Conservation (phyloP, 1,140 invertebrate genomes). For the Drosophila orena region DNA sequence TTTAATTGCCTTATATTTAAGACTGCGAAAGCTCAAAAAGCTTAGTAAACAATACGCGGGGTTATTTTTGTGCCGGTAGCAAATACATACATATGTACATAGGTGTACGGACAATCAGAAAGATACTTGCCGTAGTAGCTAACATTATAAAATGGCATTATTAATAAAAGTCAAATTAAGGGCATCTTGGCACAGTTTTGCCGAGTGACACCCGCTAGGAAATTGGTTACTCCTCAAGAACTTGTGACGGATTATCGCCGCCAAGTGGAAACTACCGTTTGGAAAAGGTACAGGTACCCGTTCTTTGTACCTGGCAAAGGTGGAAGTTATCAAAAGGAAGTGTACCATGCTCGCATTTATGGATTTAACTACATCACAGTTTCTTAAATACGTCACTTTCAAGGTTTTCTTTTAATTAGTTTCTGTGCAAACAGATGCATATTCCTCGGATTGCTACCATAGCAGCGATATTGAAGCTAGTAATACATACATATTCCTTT, state of each 20-base stretch:
- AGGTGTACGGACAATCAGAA: conserved; percentile 45
- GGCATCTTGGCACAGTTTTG: conserved; percentile 55
- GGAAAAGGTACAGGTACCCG: neutral
- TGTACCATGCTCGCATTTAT: too few species aligned
- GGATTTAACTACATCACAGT: too few species aligned
- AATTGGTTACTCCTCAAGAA: conserved; percentile 28
- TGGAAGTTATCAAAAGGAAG: too few species aligned
- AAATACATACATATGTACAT: too few species aligned
- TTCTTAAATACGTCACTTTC: too few species aligned
- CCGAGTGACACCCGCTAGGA: conserved; percentile 50
- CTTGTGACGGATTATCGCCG: neutral
- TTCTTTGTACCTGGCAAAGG: neutral
- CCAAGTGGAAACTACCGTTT: neutral
- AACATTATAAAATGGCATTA: conserved; percentile 66
- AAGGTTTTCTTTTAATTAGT: too few species aligned
- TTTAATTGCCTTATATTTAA: conserved; percentile 1
- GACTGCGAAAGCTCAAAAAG: neutral
- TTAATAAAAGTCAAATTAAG: conserved; percentile 79
- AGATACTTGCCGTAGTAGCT: conserved; percentile 52
- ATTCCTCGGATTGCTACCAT: too few species aligned
- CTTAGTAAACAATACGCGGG: conserved; percentile 4
- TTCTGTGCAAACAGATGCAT: too few species aligned
- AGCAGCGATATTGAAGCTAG: too few species aligned
- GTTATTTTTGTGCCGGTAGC: neutral
- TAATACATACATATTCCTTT: too few species aligned